Evolutionary conservation across 2,113 vertebrate genomes (phyloP).

Genomic region (Dipodomys ordii): DNA sequence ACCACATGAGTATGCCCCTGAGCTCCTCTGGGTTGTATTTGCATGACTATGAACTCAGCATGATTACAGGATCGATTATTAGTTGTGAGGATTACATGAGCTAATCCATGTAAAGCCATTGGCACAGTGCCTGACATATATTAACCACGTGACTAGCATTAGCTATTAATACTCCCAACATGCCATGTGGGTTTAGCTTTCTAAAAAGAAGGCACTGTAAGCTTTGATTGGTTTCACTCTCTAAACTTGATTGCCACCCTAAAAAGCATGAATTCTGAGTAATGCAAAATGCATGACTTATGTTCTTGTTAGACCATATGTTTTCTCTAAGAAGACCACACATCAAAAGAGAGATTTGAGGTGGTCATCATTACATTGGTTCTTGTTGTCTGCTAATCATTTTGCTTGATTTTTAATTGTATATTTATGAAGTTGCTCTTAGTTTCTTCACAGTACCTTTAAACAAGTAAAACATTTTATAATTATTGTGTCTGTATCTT

Average conservation of each 20-base stretch:
- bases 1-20: background rate
- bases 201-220: background rate
- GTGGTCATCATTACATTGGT: background rate
- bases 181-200: background rate
- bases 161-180: background rate
- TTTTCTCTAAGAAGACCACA: background rate
- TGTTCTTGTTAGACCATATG: background rate
- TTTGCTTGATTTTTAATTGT: background rate
- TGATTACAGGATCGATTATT: background rate
- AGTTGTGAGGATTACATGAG: background rate
- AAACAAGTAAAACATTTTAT: background rate
- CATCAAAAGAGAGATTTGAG: background rate
- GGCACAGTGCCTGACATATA: background rate
- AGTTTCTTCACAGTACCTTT: background rate
- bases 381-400: background rate
- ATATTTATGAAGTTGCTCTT: background rate
- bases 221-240: constrained; percentile 1
- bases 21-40: background rate
- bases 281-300: background rate
- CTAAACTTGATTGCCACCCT: background rate
- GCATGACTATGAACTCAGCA: background rate
- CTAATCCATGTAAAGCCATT: background rate
- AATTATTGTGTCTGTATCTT: background rate
- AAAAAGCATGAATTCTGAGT: background rate
- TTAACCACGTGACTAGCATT: background rate